Base-by-base conservation (phyloP, 1,140 invertebrate species). In the Notospermus geniculatus region DNA sequence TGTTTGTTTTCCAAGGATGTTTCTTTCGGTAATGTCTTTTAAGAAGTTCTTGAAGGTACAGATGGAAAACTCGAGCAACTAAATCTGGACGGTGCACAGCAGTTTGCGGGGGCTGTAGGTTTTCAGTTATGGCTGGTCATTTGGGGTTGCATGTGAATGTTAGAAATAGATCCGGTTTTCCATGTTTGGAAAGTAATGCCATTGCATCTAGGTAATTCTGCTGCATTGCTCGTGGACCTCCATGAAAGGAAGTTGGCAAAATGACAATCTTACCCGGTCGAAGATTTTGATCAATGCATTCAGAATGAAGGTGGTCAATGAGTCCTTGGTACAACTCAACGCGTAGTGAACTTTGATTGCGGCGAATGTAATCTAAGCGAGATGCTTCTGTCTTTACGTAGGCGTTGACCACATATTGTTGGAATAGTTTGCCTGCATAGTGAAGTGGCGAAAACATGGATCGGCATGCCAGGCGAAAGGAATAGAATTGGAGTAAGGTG, bases 61-160 rank as follows among this genome's bases (percentile, higher is more conserved):
- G 70, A 57, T 72, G 71, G 69, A 85, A 86, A 11, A 86, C 82
- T 66, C 83, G 61, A 41, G 78, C 68, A 23, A 81, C 68, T 19
- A 85, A 41, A 67, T 85, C 83, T 36, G 80, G 80, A 19, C 81
- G 41, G 71, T 83, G 73, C 19, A 59, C 27, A 2, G 72, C 15
- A 52, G 30, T 60, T 71, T 82, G 66, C 7, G 62, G 50, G 41
- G 64, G 61, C 9, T 69, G 58, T 53, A 84, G n/a, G n/a, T n/a
- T n/a, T n/a, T n/a, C n/a, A n/a, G n/a, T n/a, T n/a, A 84, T 82
- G 63, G 85, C 79, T 5, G 36, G 41, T 84, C 84, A 87, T n/a
- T n/a, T n/a, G n/a, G n/a, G n/a, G n/a, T n/a, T n/a, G n/a, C n/a
- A n/a, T n/a, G n/a, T n/a, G n/a, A n/a, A n/a, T n/a, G n/a, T n/a